phyloP scores from a whole-genome alignment of 2,888 invertebrate species.

The Eupithecia inturbata region DNA sequence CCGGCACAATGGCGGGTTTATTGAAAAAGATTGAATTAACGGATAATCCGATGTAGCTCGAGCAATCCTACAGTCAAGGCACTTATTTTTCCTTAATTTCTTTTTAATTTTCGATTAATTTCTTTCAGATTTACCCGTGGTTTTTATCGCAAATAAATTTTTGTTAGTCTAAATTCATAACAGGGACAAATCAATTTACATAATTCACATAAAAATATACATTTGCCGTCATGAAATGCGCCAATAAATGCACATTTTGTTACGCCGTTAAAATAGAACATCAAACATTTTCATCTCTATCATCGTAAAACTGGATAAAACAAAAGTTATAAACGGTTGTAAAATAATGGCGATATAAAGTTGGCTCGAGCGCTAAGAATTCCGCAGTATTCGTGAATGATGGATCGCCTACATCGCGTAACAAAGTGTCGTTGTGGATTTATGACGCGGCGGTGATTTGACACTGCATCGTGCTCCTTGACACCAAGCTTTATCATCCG shows the following conservation, averaged over 20 bases:
- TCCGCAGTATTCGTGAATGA: conserved; percentile 29
- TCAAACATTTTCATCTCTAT: not conserved
- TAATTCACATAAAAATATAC: not conserved
- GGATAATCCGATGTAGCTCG: conserved; percentile 19
- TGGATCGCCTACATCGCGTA: conserved; percentile 39
- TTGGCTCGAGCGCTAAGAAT: conserved; percentile 11
- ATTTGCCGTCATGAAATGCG: not conserved
- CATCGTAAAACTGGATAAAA: conserved; percentile 18
- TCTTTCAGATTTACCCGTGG: not conserved
- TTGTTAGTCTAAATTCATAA: not conserved
- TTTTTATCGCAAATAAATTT: not conserved
- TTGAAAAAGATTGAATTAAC: conserved; percentile 34
- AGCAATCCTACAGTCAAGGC: not conserved
- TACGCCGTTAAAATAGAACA: conserved; percentile 3
- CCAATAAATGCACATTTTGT: conserved; percentile 1
- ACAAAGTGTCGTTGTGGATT: conserved; percentile 45
- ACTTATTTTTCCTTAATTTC: not conserved
- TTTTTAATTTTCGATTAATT: not conserved
- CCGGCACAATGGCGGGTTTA: conserved; percentile 25
- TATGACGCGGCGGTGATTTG: conserved; percentile 44
- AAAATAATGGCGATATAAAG: conserved; percentile 19
- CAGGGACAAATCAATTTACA: not conserved
- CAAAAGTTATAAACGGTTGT: conserved; percentile 18
- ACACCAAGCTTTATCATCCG: conserved; percentile 21
- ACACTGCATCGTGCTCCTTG: conserved; percentile 25